phyloP scores from a whole-genome alignment of 35 echinoderm and acorn worm genomes.

The Amphiura filiformis region DNA sequence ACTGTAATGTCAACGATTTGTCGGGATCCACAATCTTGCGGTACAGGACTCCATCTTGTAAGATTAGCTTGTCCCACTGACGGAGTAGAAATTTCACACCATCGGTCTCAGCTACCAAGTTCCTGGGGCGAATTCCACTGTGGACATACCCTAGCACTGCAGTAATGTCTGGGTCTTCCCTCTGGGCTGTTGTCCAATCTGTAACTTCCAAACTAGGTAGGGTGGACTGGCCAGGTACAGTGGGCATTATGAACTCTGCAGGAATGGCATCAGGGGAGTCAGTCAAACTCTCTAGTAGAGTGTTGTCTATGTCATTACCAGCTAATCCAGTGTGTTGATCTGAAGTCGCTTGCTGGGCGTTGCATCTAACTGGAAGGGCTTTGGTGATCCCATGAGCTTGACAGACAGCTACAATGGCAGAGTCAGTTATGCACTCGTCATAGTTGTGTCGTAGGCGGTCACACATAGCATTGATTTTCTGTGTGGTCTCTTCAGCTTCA shows the following conservation, averaged over 20 bases:
- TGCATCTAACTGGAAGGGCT: not conserved
- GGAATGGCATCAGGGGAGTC: not conserved
- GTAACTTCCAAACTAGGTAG: not conserved
- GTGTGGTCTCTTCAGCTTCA: not conserved
- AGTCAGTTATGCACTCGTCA: not conserved
- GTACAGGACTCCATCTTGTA: constrained; percentile 22
- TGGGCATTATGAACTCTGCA: not conserved
- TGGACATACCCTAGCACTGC: not conserved
- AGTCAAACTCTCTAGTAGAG: not conserved
- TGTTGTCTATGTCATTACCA: not conserved
- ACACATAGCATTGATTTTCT: not conserved
- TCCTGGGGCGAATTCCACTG: not conserved
- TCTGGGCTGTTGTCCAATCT: not conserved
- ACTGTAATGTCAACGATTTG: not conserved
- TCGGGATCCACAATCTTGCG: not conserved
- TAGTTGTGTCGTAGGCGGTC: not conserved
- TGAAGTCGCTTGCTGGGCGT: not conserved
- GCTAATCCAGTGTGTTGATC: not conserved
- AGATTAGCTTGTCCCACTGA: constrained; percentile 12
- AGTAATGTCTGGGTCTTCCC: not conserved
- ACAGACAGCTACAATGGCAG: not conserved
- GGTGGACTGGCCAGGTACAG: not conserved
- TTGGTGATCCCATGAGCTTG: not conserved
- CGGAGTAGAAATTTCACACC: not conserved
- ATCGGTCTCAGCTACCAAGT: not conserved